Evolutionary conservation across 2,797 vertebrate genomes (phyloP).

Genomic region (Helarctos malayanus): DNA sequence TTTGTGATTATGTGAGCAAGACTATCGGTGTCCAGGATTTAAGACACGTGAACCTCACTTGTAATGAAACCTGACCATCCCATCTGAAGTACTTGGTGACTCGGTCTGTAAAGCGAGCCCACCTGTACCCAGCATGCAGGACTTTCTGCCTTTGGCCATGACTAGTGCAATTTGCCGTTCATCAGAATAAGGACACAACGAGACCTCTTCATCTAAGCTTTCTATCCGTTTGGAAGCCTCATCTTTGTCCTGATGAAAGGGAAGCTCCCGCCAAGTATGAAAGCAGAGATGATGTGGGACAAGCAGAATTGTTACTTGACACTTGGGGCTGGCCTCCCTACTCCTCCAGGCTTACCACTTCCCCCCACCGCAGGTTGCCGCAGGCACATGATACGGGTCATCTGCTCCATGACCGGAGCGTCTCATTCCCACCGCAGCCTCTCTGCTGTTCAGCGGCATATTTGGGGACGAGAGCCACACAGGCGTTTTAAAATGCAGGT

Average conservation of each 20-base stretch:
- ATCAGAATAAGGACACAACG: background rate
- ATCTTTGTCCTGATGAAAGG: background rate
- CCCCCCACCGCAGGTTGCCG: fast-evolving
- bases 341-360: too few species aligned
- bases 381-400: fast-evolving
- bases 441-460: background rate
- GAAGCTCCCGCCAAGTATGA: background rate
- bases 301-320: background rate
- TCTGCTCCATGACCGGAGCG: background rate
- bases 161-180: background rate
- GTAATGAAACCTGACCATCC: background rate
- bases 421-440: background rate
- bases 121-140: background rate
- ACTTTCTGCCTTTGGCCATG: background rate
- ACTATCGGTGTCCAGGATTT: background rate
- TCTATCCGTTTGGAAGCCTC: background rate
- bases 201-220: background rate
- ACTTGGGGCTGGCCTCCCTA: background rate
- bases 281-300: background rate
- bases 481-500: background rate
- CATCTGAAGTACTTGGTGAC: background rate
- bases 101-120: background rate
- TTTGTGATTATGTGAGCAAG: background rate
- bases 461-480: background rate
- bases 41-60: background rate